phyloP scores from a whole-genome alignment of 2,113 vertebrate species.

The Anhinga rufa region DNA sequence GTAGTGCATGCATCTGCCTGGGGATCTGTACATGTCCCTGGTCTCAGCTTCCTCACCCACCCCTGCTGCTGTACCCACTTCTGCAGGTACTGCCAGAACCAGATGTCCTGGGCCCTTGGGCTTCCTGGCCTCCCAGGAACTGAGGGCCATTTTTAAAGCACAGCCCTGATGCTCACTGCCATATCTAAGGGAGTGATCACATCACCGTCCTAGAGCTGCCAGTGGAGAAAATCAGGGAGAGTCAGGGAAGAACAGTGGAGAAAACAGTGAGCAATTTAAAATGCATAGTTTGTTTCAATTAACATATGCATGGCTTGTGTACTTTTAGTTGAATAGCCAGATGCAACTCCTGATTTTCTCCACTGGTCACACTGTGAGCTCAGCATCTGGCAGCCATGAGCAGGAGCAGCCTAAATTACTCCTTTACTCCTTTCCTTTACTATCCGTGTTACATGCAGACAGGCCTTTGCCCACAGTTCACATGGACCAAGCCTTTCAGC shows the following conservation, averaged over 20 bases:
- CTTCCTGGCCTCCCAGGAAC: not conserved
- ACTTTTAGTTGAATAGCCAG: not conserved
- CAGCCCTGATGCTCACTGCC: not conserved
- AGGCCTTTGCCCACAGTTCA: not conserved
- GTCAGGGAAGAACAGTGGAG: not conserved
- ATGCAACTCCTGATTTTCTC: not conserved
- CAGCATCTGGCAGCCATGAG: not conserved
- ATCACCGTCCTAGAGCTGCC: not conserved
- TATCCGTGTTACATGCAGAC: not conserved
- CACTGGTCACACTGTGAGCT: not conserved
- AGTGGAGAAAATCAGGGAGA: not conserved
- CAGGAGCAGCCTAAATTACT: not conserved
- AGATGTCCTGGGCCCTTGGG: not conserved
- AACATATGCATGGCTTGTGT: not conserved
- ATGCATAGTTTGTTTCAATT: not conserved
- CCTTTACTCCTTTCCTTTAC: not conserved
- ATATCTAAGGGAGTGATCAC: not conserved
- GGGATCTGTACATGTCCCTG: rapidly evolving
- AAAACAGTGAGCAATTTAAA: not conserved
- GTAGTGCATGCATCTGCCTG: not conserved
- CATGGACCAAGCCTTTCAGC: not conserved
- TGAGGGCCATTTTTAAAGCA: not conserved
- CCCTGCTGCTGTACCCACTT: not conserved
- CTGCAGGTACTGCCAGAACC: not conserved
- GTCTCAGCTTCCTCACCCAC: not conserved